Percentiles rank a stretch among this genome's conserved stretches.
phyloP scores from a whole-genome alignment of 2,888 invertebrate genomes.

The Acanthosepion pharaonis region DNA sequence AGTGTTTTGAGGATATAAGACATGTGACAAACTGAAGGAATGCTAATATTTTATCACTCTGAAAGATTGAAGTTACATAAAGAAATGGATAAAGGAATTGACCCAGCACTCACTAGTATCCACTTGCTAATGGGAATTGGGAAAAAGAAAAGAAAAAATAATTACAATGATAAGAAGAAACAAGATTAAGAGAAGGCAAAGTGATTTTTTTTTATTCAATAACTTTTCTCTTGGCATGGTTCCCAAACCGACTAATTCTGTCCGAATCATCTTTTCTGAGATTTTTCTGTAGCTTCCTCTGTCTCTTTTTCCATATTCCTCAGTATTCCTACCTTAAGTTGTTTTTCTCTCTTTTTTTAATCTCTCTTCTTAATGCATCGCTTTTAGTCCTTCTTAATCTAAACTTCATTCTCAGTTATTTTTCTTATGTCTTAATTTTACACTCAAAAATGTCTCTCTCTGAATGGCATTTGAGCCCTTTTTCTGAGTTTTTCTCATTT shows the following conservation, averaged over 20 bases:
- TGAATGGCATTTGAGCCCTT: too few species aligned
- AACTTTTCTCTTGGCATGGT: neutral
- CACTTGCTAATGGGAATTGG: conserved; percentile 2
- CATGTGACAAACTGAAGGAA: too few species aligned
- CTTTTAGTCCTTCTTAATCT: too few species aligned
- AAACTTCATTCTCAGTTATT: too few species aligned
- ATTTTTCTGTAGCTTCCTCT: neutral
- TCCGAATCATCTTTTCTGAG: neutral
- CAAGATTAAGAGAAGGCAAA: neutral
- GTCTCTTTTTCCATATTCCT: neutral
- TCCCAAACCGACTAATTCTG: neutral
- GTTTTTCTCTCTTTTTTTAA: neutral
- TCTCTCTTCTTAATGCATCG: neutral
- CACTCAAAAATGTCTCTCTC: too few species aligned
- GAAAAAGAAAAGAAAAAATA: neutral
- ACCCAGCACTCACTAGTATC: neutral
- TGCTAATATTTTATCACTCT: conserved; percentile 8
- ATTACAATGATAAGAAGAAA: conserved; percentile 24
- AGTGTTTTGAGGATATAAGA: too few species aligned
- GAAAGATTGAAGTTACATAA: neutral
- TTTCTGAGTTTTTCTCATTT: too few species aligned
- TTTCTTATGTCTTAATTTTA: too few species aligned
- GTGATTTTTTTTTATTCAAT: neutral
- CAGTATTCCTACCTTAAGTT: neutral
- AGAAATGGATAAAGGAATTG: neutral